Evolutionary conservation across 2,113 vertebrate species (phyloP), one percentile per base, ranked within the genome.

Genomic region (Scytalopus superciliaris): DNA sequence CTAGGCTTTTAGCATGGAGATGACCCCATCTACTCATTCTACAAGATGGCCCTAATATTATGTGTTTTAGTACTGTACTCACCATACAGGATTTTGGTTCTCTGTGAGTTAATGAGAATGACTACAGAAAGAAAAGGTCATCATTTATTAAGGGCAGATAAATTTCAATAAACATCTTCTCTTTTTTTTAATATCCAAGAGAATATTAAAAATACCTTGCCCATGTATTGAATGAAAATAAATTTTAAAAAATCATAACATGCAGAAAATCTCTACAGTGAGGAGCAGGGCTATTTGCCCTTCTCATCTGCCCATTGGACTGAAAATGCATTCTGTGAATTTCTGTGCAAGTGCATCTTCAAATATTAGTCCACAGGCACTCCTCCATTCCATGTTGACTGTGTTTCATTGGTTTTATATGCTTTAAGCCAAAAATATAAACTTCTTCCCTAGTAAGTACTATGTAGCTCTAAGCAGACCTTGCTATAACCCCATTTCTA

Each of bases 371-470:
- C 78, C 35, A 67, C 19, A 77, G 57, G 37, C 70, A 69, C 5
- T 63, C 13, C 10, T 77, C 33, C 6, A 5, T 62, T 93, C 57
- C 25, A 14, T 67, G 37, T 19, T 80, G 63, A 93, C 64, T 75
- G 5, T 22, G 6, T 70, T 86, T 85, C 57, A 76, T 68, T 69
- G 31, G 33, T 70, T 89, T 77, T 47, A 85, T 13, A 44, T 40
- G 50, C 63, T 93, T 73, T 62, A 90, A 72, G 70, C 35, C 19
- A 88, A 96, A 95, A 89, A 40, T 39, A 66, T 17, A 85, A 93
- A 87, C 16, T 79, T 80, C 2, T 55, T 86, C 35, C 57, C n/a
- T 63, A 27, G n/a, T 83, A 47, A 87, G n/a, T 27, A 7, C 50
- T 37, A 14, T 2, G 2, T 47, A 86, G 50, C 39, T 81, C 42